Evolutionary conservation across 2,113 vertebrate genomes (phyloP).

Genomic region (Passer domesticus): DNA sequence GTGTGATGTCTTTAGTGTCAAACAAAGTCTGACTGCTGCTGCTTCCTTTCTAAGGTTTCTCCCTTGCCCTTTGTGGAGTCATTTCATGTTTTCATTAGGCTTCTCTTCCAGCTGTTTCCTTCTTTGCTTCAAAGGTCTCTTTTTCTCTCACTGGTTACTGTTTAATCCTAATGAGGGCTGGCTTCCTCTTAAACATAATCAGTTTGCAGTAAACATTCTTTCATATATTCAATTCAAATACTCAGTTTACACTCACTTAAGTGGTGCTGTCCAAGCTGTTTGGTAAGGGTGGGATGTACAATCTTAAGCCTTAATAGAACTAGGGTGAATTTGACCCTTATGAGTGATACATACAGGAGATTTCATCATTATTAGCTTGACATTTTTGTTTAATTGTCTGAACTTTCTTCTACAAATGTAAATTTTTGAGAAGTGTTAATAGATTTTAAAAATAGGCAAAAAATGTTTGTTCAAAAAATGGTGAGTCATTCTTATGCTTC

Average conservation of each 20-base stretch:
- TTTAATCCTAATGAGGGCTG: background rate
- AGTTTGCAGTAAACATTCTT: background rate
- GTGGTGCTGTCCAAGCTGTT: background rate
- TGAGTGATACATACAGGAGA: background rate
- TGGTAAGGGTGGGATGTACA: background rate
- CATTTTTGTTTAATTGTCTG: background rate
- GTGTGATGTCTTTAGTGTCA: background rate
- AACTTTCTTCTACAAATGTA: background rate
- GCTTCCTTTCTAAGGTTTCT: background rate
- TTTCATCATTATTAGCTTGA: background rate
- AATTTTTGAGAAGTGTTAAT: background rate
- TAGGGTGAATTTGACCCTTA: background rate
- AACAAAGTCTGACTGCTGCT: background rate
- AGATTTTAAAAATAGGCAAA: background rate
- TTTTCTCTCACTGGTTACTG: background rate
- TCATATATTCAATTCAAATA: background rate
- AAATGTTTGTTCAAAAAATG: background rate
- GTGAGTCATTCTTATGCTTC: background rate
- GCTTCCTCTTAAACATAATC: background rate
- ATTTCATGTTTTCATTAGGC: background rate
- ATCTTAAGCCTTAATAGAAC: background rate
- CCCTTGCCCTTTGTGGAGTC: background rate
- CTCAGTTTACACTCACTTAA: background rate
- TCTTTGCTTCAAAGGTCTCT: background rate
- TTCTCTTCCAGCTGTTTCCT: background rate